Evolutionary conservation across 2,113 vertebrate species (phyloP).

Genomic region (Amia ocellicauda): DNA sequence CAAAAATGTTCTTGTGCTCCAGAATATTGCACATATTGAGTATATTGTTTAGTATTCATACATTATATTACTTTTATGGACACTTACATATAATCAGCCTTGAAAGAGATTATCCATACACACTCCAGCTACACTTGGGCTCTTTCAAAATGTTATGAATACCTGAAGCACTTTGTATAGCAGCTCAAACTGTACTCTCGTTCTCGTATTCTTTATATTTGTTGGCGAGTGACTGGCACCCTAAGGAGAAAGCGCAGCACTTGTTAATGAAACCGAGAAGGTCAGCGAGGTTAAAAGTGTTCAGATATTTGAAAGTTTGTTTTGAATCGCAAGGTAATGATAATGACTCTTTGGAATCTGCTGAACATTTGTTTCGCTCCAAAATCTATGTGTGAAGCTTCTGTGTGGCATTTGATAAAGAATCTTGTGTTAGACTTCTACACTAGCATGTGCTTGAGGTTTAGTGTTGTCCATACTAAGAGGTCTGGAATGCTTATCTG

Average conservation of each 20-base stretch:
- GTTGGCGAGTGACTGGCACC: background rate
- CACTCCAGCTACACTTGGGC: no score
- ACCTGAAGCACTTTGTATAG: no score
- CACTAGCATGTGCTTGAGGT: background rate
- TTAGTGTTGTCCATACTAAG: slow-evolving; percentile 8
- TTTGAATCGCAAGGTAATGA: slow-evolving; percentile 18
- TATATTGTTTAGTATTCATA: no score
- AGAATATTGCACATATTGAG: no score
- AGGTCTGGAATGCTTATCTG: slow-evolving; percentile 23
- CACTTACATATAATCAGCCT: no score
- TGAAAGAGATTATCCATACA: no score
- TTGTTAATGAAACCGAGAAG: background rate
- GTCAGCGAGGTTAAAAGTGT: slow-evolving; percentile 18
- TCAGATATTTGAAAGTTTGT: slow-evolving; percentile 12
- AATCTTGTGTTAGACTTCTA: slow-evolving; percentile 1
- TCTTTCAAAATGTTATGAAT: no score
- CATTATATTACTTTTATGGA: no score
- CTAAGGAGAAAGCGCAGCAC: background rate
- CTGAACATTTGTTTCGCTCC: background rate
- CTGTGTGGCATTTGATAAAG: background rate
- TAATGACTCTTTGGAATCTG: slow-evolving; percentile 1
- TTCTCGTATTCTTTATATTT: background rate
- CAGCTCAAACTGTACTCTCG: background rate
- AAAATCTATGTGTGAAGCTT: background rate
- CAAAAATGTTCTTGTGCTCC: no score